These are phyloP conservation scores for Cotesia typhae DNA, from an alignment of 1,140 invertebrate species.

Conservation along the genomic window DNA sequence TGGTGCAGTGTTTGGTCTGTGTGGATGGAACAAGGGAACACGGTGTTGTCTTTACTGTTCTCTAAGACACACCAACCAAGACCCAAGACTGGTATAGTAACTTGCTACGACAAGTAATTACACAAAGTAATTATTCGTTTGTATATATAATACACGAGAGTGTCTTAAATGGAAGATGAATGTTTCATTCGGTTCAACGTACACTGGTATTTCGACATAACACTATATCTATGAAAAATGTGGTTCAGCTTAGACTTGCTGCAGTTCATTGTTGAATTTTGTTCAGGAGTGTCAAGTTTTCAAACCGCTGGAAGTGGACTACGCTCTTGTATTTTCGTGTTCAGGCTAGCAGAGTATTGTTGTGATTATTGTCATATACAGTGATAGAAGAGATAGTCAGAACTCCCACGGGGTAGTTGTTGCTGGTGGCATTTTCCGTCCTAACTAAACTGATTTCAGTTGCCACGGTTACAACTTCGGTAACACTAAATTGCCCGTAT, in stretches of 20 bases:
- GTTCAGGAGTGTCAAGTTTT: neutral
- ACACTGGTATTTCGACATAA: no score
- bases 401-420: no score
- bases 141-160: conserved; percentile 22
- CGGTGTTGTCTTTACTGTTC: neutral
- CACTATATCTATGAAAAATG: no score
- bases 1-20: neutral
- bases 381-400: no score
- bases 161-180: conserved; percentile 14
- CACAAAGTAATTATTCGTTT: conserved; percentile 41
- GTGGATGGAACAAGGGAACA: neutral
- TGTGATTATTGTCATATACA: no score
- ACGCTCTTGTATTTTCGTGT: neutral
- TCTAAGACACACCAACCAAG: neutral
- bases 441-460: conserved; percentile 20
- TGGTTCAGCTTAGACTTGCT: no score
- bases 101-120: conserved; percentile 38
- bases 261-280: neutral
- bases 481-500: conserved; percentile 15
- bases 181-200: neutral
- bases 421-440: neutral
- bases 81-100: conserved; percentile 18
- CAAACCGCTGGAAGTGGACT: neutral
- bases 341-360: neutral
- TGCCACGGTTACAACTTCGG: conserved; percentile 1